These are phyloP conservation scores for Hemicentrotus pulcherrimus DNA, from an alignment of 35 echinoderm and acorn worm species.

Conservation along the genomic window DNA sequence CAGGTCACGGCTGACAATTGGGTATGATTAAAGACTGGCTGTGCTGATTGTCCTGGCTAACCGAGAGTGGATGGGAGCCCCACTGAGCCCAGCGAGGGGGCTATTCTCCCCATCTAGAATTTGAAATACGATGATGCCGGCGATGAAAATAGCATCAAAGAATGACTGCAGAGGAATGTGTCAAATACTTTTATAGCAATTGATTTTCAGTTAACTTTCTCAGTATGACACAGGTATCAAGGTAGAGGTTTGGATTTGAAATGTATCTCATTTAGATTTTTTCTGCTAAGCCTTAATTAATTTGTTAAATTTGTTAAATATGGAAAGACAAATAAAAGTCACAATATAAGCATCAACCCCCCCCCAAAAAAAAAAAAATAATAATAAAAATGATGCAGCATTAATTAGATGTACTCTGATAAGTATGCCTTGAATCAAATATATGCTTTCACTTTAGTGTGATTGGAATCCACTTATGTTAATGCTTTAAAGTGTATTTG, in stretches of 20 bases:
- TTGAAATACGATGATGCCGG: conserved; percentile 25
- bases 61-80: neutral
- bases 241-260: neutral
- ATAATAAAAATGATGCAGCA: too few relatives aligned
- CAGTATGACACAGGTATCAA: neutral
- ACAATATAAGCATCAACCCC: too few relatives aligned
- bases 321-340: too few relatives aligned
- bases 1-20: conserved; percentile 2
- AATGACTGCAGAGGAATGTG: neutral
- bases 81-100: conserved; percentile 26
- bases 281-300: neutral
- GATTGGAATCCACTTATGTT: too few relatives aligned
- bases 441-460: too few relatives aligned
- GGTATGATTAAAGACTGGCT: conserved; percentile 14
- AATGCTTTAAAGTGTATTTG: too few relatives aligned
- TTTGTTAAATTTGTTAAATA: too few relatives aligned
- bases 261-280: neutral
- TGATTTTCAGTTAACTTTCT: neutral
- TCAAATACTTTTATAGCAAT: neutral
- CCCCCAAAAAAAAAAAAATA: too few relatives aligned
- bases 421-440: too few relatives aligned
- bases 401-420: too few relatives aligned
- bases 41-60: conserved; percentile 40
- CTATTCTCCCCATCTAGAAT: neutral
- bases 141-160: neutral